Evolutionary conservation across 2,113 vertebrate genomes (phyloP).

Genomic region (Embiotoca jacksoni): DNA sequence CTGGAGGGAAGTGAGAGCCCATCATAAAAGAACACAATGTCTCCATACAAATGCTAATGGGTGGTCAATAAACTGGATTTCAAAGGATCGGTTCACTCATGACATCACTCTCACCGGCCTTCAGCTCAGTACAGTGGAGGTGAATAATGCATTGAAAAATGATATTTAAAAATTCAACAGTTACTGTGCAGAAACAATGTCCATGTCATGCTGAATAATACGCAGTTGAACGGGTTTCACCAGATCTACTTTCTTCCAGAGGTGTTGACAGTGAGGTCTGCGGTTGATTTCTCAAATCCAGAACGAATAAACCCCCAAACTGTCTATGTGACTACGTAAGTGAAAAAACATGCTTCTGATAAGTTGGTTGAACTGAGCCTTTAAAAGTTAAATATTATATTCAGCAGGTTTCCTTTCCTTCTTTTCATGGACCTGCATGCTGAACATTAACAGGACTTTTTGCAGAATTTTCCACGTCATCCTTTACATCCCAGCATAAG

Average conservation of each 20-base stretch:
- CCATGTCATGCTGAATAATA: background rate
- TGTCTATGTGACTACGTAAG: too few species aligned
- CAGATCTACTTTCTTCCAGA: background rate
- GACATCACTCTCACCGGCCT: background rate
- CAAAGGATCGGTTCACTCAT: constrained; percentile 10
- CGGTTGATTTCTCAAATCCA: too few species aligned
- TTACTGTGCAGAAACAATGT: background rate
- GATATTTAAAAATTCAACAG: background rate
- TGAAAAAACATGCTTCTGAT: too few species aligned
- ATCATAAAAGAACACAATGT: background rate
- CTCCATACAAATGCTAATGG: constrained; percentile 35
- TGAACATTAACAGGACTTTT: too few species aligned
- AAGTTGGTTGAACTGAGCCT: too few species aligned
- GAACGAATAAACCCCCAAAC: background rate
- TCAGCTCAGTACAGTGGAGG: background rate
- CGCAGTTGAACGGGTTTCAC: background rate
- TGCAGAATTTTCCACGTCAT: too few species aligned
- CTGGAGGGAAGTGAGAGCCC: background rate
- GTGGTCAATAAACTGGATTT: constrained; percentile 7
- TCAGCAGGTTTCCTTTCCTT: too few species aligned
- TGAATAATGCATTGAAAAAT: background rate
- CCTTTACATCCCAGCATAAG: too few species aligned
- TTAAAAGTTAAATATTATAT: too few species aligned
- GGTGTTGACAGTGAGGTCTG: too few species aligned
- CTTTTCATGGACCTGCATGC: too few species aligned